Conservation (phyloP, 2,797 vertebrate species). For the Muscicapa striata region DNA sequence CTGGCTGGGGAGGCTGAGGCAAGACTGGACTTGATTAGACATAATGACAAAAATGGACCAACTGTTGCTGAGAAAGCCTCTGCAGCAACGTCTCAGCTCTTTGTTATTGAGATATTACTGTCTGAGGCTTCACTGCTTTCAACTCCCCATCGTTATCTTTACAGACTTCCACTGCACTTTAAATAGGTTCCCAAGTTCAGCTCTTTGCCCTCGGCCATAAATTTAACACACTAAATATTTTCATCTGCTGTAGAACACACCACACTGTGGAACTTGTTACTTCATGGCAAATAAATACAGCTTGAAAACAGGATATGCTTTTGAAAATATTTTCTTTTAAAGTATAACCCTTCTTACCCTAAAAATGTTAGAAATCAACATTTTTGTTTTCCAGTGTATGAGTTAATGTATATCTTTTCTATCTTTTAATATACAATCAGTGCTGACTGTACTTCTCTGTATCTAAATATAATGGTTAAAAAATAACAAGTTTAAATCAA, state of each 20-base stretch:
- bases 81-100: slow-evolving; percentile 38
- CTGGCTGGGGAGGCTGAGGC: slow-evolving; percentile 56
- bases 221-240: slow-evolving; percentile 67
- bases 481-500: not conserved
- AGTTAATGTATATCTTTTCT: not conserved
- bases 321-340: not conserved
- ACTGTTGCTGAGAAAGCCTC: slow-evolving; percentile 62
- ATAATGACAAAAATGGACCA: slow-evolving; percentile 70
- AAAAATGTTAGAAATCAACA: not conserved
- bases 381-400: not conserved
- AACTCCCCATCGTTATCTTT: slow-evolving; percentile 68
- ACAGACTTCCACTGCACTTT: slow-evolving; percentile 65
- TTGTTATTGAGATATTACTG: slow-evolving; percentile 71
- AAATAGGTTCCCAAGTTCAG: slow-evolving; percentile 66
- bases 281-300: slow-evolving; percentile 25
- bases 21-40: slow-evolving; percentile 73
- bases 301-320: not conserved
- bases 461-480: not conserved
- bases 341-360: not conserved
- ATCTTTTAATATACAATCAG: not conserved
- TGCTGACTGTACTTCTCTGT: not conserved
- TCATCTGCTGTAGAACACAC: slow-evolving; percentile 42
- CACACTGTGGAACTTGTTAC: slow-evolving; percentile 11
- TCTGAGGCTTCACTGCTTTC: slow-evolving; percentile 63
- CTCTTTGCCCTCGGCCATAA: slow-evolving; percentile 59